Evolutionary conservation across 2,888 invertebrate species (phyloP), one percentile per base, ranked within the genome.

Genomic region (Cyclophora albipunctata): DNA sequence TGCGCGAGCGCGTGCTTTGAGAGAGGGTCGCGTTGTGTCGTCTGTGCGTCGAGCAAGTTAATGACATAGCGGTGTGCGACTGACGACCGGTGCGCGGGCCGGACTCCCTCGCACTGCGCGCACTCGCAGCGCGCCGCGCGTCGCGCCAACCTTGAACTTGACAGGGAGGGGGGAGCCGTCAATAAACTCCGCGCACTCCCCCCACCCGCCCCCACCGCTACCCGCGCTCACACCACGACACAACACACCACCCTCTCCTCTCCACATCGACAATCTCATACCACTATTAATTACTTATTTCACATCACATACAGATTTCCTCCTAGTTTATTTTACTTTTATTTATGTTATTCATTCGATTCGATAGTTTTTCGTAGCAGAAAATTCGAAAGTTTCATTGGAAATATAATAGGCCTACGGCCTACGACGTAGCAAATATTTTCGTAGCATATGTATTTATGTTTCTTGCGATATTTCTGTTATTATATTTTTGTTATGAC

Each of bases 81-180:
- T 86, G 84, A 88, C 89, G 87, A 88, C 89, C 88, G 84, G 82
- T 82, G 81, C 83, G 87, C 88, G 84, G 83, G 84, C 84, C 88
- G 87, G 84, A 87, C 85, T 88, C 88, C 88, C 88, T 88, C 84
- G 89, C 89, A 90, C 89, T 87, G 87, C 82, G 83, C 84, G 33
- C 33, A 20, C 43, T 20, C 33, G 5, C 5, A 20, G 33, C 76
- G 81, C 84, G 80, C 81, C 90, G 88, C 90, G 89, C 84, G 89
- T 89, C 88, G 85, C 80, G 88, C 90, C 87, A 87, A 86, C 90
- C 90, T 90, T 90, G 90, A 90, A 90, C 90, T 90, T 89, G 88
- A 85, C 72, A 37, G 83, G 74, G 79, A 74, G 78, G 76, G 80
- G 79, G 78, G 81, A 67, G 79, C 86, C 87, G 83, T 84, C 86